Base-by-base conservation (phyloP, 1,140 invertebrate genomes). In the Magallana ariakensis region DNA sequence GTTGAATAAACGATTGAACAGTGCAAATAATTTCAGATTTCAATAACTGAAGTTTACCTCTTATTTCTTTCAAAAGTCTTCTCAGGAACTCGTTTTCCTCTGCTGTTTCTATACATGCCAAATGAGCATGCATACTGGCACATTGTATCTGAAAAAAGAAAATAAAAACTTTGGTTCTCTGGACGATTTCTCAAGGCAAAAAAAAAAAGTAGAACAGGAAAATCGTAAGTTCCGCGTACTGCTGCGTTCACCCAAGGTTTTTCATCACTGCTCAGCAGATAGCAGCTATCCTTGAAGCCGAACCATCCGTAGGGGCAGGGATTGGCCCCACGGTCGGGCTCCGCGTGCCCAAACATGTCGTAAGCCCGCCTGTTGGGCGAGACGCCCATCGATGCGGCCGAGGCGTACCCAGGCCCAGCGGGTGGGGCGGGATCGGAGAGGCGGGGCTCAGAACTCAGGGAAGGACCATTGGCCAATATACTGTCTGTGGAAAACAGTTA, bases 61-160 rank as follows among this genome's bases (percentile, higher is more conserved):
- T 11, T 26, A 70, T 70, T 4, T 19, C 66, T 13, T 11, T 70
- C 66, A 70, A 13, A 1, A 70, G 26, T 70, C 22, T 22, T 1
- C 66, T 19, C 22, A 70, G 66, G 66, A 70, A 70, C 4, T 19
- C 19, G 33, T 70, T 70, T 22, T 70, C 66, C 9, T 70, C 66
- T 26, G 66, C 66, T 26, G 22, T 70, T 26, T 70, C 66, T 33
- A 70, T 70, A 70, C 66, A 70, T 15, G 66, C 66, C 33, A 70
- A 26, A 70, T 70, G 66, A 22, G 66, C 22, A 26, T 70, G 22
- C 66, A 70, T 70, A 70, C 66, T 70, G 9, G 66, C 66, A 70
- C 66, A 70, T 70, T 70, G 66, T 33, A 70, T 70, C 66, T 70
- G 66, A 8, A 70, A 70, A 33, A 22, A 22, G 5, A 5, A 33